Evolutionary conservation across 2,113 vertebrate species (phyloP), one percentile per base, ranked within the genome.

Genomic region (Indicator indicator): DNA sequence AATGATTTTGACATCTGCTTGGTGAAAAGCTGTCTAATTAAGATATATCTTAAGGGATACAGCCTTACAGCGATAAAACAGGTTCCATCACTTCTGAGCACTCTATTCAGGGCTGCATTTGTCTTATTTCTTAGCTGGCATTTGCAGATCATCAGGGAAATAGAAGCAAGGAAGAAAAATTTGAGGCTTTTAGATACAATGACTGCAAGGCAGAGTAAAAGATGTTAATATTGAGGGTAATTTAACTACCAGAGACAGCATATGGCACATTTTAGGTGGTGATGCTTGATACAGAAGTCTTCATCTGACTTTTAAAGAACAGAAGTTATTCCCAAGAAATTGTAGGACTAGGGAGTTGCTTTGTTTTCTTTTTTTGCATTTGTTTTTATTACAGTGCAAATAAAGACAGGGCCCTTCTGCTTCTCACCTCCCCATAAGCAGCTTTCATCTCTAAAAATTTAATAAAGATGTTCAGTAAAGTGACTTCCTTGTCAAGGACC

Each of bases 21-120:
- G 30, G 17, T 78, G 64, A 55, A 64, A 89, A 88, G 48, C 28
- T 89, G 17, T 65, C 27, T 67, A 33, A 17, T 72, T 72, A 58
- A 73, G 56, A 30, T 52, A 30, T 6, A 1, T 54, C 85, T 97
- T 44, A 94, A 85, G 63, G 94, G 97, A 80, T 97, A 88, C 59
- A 96, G 90, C 64, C 95, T 90, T 19, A 96, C 95, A 24, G 93
- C 52, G 23, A 44, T 79, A 69, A 55, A 74, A 50, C 21, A 62
- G 14, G 76, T 97, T 38, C 95, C 91, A 19, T 65, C 96, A 88
- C 73, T 96, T 93, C 54, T 76, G 15, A 75, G n/a, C 3, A 7
- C 27, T 72, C 36, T 54, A 83, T 86, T 96, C 92, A 60, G 94
- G 96, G 40, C 97, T 94, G 94, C 85, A 93, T 65, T 71, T 69